Percentiles rank a stretch among this genome's conserved stretches.
Conservation (phyloP, 2,113 vertebrate species). For the Orientallactaga bullata region DNA sequence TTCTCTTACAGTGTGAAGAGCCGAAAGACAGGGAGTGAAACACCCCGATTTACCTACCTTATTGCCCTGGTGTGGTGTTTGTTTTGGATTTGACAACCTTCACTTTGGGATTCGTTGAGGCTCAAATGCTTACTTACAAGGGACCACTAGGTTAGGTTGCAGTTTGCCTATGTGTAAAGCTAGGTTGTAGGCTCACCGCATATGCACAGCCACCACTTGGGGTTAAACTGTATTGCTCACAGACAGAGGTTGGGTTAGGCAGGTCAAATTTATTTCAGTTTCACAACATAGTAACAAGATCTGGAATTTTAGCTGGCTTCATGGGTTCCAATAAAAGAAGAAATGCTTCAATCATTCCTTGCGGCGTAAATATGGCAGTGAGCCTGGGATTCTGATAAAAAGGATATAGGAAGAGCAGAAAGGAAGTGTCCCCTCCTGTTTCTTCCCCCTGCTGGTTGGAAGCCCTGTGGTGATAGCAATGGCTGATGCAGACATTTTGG, state of each 20-base stretch:
- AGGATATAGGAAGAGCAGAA: not conserved
- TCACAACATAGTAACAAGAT: not conserved
- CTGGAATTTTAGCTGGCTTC: not conserved
- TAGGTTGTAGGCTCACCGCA: not conserved
- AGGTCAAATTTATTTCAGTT: not conserved
- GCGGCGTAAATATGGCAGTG: not conserved
- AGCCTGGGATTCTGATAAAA: slow-evolving; percentile 37
- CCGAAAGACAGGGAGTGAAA: not conserved
- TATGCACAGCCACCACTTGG: not conserved
- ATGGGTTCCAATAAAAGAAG: not conserved
- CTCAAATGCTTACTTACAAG: not conserved
- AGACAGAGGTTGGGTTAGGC: not conserved
- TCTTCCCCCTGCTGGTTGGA: not conserved
- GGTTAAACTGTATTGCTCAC: not conserved
- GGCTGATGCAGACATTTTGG: not conserved
- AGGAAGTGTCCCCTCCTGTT: not conserved
- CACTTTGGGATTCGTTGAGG: not conserved
- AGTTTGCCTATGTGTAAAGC: not conserved
- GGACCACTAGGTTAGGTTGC: not conserved
- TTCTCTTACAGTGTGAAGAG: not conserved
- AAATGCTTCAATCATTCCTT: not conserved
- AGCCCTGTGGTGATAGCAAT: not conserved
- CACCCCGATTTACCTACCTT: not conserved
- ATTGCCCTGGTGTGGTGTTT: not conserved
- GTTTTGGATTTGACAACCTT: not conserved